phyloP scores from a whole-genome alignment of 2,113 vertebrate genomes.

The Petromus typicus region DNA sequence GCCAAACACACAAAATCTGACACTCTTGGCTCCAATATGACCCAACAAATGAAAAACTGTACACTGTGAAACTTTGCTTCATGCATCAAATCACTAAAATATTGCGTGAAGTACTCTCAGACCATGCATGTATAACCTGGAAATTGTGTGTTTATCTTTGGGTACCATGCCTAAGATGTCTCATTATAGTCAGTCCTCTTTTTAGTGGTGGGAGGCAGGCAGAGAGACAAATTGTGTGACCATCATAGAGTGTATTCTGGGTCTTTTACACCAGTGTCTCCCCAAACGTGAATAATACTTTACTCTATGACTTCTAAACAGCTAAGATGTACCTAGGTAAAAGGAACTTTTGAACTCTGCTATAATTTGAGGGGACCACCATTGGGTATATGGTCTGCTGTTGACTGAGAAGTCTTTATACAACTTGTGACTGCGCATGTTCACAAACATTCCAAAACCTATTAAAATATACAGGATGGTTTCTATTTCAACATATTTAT shows the following conservation, averaged over 20 bases:
- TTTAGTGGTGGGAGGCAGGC: too few species aligned
- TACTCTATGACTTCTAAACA: not conserved
- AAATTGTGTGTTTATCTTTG: not conserved
- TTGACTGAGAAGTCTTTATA: not conserved
- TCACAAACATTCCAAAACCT: not conserved
- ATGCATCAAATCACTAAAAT: not conserved
- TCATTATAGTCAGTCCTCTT: not conserved
- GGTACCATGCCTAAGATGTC: not conserved
- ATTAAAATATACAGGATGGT: not conserved
- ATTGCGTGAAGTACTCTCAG: not conserved
- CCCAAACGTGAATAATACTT: not conserved
- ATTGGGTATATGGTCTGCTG: not conserved
- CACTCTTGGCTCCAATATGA: not conserved
- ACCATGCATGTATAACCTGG: not conserved
- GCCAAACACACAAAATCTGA: not conserved
- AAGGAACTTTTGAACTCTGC: not conserved
- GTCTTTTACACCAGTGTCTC: not conserved
- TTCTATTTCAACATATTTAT: conserved; percentile 9
- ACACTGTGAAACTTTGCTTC: not conserved
- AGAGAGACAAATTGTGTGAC: not conserved
- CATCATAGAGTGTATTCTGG: not conserved
- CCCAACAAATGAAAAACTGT: not conserved
- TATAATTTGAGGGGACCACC: not conserved
- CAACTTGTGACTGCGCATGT: too few species aligned
- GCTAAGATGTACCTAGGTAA: not conserved